These are phyloP conservation scores for Anorthoa munda DNA, from an alignment of 2,888 invertebrate species.

Conservation along the genomic window DNA sequence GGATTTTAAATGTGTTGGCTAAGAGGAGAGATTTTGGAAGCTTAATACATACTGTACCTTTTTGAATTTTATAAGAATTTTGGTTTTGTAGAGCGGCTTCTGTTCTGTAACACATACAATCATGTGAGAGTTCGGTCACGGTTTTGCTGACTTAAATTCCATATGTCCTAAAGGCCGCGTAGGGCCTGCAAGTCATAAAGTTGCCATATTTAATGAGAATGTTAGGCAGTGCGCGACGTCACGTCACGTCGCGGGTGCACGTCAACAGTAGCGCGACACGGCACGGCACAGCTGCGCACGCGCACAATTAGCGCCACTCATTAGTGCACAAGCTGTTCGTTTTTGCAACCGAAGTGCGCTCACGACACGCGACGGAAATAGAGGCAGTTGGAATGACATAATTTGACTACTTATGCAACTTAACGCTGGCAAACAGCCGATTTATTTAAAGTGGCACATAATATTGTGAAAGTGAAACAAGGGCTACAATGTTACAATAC, in stretches of 20 bases:
- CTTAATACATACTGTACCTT: background rate
- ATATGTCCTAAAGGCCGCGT: background rate
- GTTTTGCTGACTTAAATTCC: background rate
- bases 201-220: background rate
- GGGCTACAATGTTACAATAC: background rate
- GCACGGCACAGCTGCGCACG: conserved; percentile 4
- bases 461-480: background rate
- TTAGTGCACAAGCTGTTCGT: conserved; percentile 16
- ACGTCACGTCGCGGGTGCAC: too few species aligned
- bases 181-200: background rate
- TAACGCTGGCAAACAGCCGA: background rate
- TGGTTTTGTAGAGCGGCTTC: too few species aligned
- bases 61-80: background rate
- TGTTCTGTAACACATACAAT: too few species aligned
- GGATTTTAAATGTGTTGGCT: background rate
- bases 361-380: conserved; percentile 16
- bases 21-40: background rate
- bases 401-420: conserved; percentile 23
- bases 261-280: background rate
- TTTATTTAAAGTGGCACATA: conserved; percentile 1
- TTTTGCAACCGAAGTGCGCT: conserved; percentile 19
- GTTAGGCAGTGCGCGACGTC: too few species aligned
- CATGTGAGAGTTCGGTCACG: background rate
- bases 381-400: conserved; percentile 1
- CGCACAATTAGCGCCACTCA: conserved; percentile 18